Evolutionary conservation across 2,113 vertebrate species (phyloP).

Genomic region (Python bivittatus): DNA sequence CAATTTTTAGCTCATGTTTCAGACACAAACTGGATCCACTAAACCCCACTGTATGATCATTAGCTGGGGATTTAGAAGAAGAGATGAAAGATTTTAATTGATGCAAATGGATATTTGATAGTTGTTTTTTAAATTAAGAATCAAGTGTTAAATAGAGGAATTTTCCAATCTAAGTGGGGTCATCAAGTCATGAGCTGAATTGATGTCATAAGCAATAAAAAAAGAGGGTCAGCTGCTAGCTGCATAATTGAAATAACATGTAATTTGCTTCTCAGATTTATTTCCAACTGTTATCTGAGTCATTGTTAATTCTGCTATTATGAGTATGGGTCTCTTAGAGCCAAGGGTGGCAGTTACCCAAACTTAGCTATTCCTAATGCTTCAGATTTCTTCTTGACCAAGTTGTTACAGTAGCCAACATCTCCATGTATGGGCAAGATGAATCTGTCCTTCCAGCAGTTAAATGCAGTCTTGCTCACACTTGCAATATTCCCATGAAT

Average conservation of each 20-base stretch:
- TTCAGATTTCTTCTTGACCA: neutral
- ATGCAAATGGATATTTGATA: neutral
- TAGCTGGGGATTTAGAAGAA: neutral
- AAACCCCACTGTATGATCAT: neutral
- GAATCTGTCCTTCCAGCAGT: neutral
- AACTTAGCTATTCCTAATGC: neutral
- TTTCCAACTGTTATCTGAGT: neutral
- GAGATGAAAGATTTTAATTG: neutral
- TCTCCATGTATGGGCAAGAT: slow-evolving; percentile 16
- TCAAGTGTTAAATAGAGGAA: neutral
- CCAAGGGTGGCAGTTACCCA: neutral
- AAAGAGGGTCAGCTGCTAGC: neutral
- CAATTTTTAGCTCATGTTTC: neutral
- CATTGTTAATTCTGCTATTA: neutral
- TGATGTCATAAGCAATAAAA: neutral
- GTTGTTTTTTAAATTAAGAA: neutral
- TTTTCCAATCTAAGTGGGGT: neutral
- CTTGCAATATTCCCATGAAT: slow-evolving; percentile 40
- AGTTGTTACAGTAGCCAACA: neutral
- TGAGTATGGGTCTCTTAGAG: neutral
- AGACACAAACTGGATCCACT: neutral
- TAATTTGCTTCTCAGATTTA: neutral
- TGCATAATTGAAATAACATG: neutral
- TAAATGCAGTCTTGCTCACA: neutral
- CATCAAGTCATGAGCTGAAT: neutral